Evolutionary conservation across 92 coral and sea anemone species (phyloP), one percentile per base, ranked within the genome.

Genomic region (Bergia sp.): DNA sequence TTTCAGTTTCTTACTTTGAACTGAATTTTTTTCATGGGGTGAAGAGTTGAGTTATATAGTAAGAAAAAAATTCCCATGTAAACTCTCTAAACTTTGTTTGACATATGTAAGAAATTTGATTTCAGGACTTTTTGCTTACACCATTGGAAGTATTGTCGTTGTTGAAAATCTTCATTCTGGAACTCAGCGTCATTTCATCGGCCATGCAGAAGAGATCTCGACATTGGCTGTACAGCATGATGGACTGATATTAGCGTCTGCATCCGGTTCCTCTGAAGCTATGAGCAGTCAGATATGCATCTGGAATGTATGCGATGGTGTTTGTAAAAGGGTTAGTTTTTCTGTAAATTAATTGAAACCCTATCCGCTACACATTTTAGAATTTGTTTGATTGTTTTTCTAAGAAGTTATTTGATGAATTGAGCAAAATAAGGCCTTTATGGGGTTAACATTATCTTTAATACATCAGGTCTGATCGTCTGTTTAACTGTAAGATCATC

Each of bases 121-220:
- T 85, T 20, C 40, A 96, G 99, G 99, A 45, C 92, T 97, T 37
- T 97, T 97, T 93, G 97, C 96, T 37, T 97, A 97, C 93, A 97
- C 97, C 73, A 95, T 95, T 84, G 99, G 99, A 2, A 92, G 97
- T 36, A 83, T 95, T 76, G 94, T 97, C 82, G 94, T 97, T 2
- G 93, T 97, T 21, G 99, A 97, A 81, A 96, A 95, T 79, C 96
- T 97, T n/a, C 97, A 95, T 88, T 92, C 98, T 64, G 99, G 99
- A 39, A 86, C 93, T 72, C 99, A 97, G 84, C 91, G 95, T 7
- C 99, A 97, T 87, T 92, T 97, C n/a, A 78, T 95, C 80, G 98
- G 97, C 42, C 99, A 97, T 85, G 88, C 90, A 40, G 99, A 97
- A 73, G 99, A 97, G 86, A 91, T 97, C 41, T 97, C 99, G 3